Base-by-base conservation (phyloP, 2,797 vertebrate species). In the Emys orbicularis region DNA sequence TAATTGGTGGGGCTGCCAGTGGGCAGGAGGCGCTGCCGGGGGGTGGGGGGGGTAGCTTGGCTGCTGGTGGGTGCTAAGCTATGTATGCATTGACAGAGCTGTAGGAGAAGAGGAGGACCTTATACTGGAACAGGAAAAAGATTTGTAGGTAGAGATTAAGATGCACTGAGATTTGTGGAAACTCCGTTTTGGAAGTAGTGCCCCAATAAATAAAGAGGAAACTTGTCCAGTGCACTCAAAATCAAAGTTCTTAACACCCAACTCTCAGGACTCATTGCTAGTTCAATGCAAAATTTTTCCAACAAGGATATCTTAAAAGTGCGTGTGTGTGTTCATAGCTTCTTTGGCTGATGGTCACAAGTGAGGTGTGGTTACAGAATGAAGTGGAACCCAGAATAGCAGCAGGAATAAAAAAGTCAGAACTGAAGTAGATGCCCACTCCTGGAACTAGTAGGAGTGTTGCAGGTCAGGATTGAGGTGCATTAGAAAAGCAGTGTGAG, bases 41-140 rank as follows among this genome's bases (percentile, higher is more conserved):
- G 6, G 53, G 8, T 1, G 21, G 3, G 53, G 19, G 19, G 56
- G 56, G 25, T 10, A 57, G 56, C 56, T 57, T 57, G 25, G 56
- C 25, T 57, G 56, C 25, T 57, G 25, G 25, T 57, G 56, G 56
- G 59, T 61, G 6, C 59, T 61, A 61, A 61, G 13, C 59, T 34
- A 5, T 54, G 53, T 1, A 0, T 1, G 11, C 29, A 0, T 0
- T 7, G 84, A 87, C 86, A 54, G 19, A 13, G 80, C 57, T 52
- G 19, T 88, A 49, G 57, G 19, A 86, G 86, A 27, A 82, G 57
- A 90, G 56, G 19, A 34, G 90, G 68, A 52, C 79, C 83, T 76
- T 27, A 19, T 12, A 2, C 12, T 61, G 81, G 90, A 77, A 76
- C 0, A 83, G 81, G 27, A 44, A 83, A 83, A 88, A 47, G 91